phyloP scores from a whole-genome alignment of 2,113 vertebrate genomes.

The Electrona antarctica region DNA sequence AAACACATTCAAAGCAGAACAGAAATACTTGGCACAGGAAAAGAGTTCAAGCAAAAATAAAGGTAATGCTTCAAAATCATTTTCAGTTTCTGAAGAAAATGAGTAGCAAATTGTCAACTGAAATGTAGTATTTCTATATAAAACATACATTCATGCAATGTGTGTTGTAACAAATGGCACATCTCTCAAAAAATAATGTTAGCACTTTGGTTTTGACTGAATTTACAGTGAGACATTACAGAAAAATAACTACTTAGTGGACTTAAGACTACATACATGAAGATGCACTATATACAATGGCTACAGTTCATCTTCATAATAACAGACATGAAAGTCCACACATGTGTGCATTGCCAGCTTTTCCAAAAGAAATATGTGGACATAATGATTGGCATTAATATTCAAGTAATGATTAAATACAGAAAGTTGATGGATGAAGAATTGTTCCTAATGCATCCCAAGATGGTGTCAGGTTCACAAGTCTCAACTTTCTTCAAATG shows the following conservation, averaged over 20 bases:
- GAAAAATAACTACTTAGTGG: conserved; percentile 22
- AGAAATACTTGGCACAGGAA: conserved; percentile 44
- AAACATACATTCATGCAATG: conserved; percentile 59
- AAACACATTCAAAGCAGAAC: conserved; percentile 63
- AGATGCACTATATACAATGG: not conserved
- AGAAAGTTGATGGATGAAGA: conserved; percentile 42
- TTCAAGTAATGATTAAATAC: conserved; percentile 44
- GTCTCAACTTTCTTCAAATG: conserved; percentile 71
- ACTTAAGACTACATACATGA: conserved; percentile 24
- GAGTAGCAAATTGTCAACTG: conserved; percentile 34
- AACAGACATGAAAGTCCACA: not conserved
- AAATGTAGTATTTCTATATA: conserved; percentile 43
- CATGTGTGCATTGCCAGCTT: conserved; percentile 26
- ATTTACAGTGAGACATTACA: conserved; percentile 28
- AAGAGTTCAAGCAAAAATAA: conserved; percentile 42
- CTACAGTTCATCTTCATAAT: conserved; percentile 14
- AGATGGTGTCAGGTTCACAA: conserved; percentile 67
- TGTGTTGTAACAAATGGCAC: conserved; percentile 33
- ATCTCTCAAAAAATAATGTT: conserved; percentile 30
- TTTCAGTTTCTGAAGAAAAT: conserved; percentile 45
- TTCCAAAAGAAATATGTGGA: conserved; percentile 12
- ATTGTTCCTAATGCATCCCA: conserved; percentile 66
- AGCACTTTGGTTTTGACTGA: conserved; percentile 48
- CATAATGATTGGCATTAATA: conserved; percentile 19
- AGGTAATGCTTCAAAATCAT: conserved; percentile 41